A percentile compares a stretch with the other conserved stretches of the same genome.
Evolutionary conservation across 1,140 invertebrate species (phyloP).

Genomic region (Cyrtorhinus lividipennis): DNA sequence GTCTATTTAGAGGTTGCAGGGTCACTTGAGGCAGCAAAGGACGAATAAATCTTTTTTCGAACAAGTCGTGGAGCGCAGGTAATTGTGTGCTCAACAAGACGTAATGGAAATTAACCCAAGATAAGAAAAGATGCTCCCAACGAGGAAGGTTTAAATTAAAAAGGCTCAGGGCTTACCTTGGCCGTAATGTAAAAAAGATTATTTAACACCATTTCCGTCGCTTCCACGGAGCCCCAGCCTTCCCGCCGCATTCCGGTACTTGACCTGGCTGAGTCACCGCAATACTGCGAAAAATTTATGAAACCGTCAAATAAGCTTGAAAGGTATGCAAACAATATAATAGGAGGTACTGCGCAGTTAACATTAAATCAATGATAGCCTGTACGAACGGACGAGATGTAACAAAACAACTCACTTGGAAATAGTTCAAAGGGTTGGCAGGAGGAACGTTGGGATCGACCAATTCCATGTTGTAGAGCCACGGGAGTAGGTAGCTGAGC

Average conservation of each 20-base stretch:
- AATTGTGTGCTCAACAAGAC: no score
- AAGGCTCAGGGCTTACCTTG: slow-evolving; percentile 58
- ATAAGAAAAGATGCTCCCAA: not conserved
- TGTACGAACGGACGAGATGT: no score
- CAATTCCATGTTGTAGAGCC: slow-evolving; percentile 97
- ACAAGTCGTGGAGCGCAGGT: no score
- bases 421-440: slow-evolving; percentile 61
- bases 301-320: not conserved
- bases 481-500: slow-evolving; percentile 84
- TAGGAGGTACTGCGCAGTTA: not conserved
- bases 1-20: no score
- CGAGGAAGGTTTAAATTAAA: no score
- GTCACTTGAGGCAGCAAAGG: no score
- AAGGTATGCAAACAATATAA: not conserved
- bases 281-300: slow-evolving; percentile 41
- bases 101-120: no score
- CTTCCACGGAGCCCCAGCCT: slow-evolving; percentile 93
- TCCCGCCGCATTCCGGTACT: slow-evolving; percentile 48
- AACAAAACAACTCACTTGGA: slow-evolving; percentile 57
- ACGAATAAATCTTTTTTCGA: no score
- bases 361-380: no score
- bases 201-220: slow-evolving; percentile 99
- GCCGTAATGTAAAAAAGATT: slow-evolving; percentile 97
- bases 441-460: slow-evolving; percentile 90
- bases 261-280: slow-evolving; percentile 47